phyloP scores from a whole-genome alignment of 2,797 vertebrate species.

The Lemur catta region DNA sequence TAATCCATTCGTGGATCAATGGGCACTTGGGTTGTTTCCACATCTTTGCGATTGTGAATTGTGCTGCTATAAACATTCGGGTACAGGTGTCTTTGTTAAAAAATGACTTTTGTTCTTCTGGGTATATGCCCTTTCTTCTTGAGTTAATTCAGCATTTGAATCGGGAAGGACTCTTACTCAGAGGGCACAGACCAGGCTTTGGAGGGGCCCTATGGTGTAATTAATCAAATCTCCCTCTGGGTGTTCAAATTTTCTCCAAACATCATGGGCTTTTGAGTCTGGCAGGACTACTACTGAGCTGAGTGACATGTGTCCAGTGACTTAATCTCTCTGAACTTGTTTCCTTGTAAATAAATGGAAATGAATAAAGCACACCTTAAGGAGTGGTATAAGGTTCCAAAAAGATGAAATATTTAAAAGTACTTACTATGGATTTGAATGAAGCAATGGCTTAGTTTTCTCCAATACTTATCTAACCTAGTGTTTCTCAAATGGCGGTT shows the following conservation, averaged over 20 bases:
- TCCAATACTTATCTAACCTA: background rate
- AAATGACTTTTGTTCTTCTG: too few relatives aligned
- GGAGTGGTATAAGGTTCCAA: background rate
- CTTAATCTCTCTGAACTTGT: background rate
- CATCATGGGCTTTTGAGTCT: background rate
- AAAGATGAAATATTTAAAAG: background rate
- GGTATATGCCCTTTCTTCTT: background rate
- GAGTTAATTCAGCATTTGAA: background rate
- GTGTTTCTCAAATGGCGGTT: background rate
- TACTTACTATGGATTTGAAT: background rate
- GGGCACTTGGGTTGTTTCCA: too few relatives aligned
- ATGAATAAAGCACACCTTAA: background rate
- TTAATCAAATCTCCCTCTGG: background rate
- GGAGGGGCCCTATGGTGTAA: background rate
- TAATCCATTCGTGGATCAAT: too few relatives aligned
- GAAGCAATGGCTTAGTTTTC: background rate
- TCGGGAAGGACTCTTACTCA: background rate
- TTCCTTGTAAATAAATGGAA: background rate
- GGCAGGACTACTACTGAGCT: background rate
- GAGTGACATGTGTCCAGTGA: background rate
- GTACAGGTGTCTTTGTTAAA: too few relatives aligned
- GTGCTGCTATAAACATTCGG: too few relatives aligned
- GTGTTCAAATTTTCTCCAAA: slow-evolving; percentile 22
- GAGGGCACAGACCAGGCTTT: background rate
- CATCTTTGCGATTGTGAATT: too few relatives aligned